Base-by-base conservation (phyloP, 1,140 invertebrate species). In the Scaptomyza pallida region DNA sequence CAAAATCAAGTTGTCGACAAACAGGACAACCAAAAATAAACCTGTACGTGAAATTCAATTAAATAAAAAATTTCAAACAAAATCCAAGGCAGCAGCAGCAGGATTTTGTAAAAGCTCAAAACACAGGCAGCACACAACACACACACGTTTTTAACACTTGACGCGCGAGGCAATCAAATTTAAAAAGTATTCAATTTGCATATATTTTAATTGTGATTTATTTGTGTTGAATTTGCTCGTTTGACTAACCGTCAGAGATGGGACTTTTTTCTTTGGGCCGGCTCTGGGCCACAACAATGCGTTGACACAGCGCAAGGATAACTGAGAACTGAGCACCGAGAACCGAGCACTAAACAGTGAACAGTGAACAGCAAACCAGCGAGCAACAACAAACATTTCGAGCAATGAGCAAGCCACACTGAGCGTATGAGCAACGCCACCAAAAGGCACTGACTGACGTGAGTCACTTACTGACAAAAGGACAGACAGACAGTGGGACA, bases 241-340 rank as follows among this genome's bases (percentile, higher is more conserved):
- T 37, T 37, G 62, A 86, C 81, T 85, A 85, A 85, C 81, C 81
- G 77, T 78, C 51, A 67, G 47, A 35, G 26, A 50, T 54, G 40
- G 54, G 30, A 52, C 45, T 45, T 37, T 37, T 5, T n/a, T 12
- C 33, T 37, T 12, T n/a, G n/a, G 56, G 70, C 51, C 45, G 78
- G 54, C 64, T 54, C 26, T 4, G 52, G 67, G 64, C 73, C 73
- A 82, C 82, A 88, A 85, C 81, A 88, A 88, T 78, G 67, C 81
- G 63, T 86, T 86, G 73, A 78, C 81, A 86, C 74, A 60, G 74
- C 82, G 57, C 82, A 88, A 82, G 82, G 78, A 86, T 88, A 88
- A 86, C 82, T 88, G 80, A 85, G 19, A 51, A 57, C 41, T 21
- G 41, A 56, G 17, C 26, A 43, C 15, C 41, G 12, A 60, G 19